A percentile compares a stretch with the other conserved stretches of the same genome.
These are phyloP conservation scores for Pagetopsis macropterus DNA, from an alignment of 2,797 vertebrate species.

Conservation along the genomic window DNA sequence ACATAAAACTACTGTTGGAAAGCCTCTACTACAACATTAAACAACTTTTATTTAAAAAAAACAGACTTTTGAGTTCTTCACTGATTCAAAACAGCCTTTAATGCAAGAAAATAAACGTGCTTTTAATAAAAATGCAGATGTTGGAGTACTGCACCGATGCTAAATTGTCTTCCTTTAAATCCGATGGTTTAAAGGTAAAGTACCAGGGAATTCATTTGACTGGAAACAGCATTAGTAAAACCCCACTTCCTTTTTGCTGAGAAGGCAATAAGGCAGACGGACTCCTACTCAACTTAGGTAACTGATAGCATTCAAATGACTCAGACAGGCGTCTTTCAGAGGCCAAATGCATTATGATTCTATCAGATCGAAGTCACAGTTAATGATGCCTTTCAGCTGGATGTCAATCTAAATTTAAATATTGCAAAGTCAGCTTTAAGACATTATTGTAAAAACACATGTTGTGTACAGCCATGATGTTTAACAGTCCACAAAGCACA, in stretches of 20 bases:
- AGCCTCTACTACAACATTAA: no score
- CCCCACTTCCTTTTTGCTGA: slow-evolving; percentile 24
- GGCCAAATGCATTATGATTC: slow-evolving; percentile 19
- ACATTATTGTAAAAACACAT: not conserved
- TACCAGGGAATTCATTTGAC: not conserved
- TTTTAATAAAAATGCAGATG: not conserved
- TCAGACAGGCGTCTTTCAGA: not conserved
- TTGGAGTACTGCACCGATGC: no score
- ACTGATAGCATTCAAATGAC: slow-evolving; percentile 7
- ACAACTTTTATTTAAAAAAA: no score
- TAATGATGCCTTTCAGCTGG: not conserved
- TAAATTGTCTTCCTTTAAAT: not conserved
- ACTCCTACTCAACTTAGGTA: slow-evolving; percentile 10
- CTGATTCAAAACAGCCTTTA: no score
- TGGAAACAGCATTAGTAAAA: not conserved
- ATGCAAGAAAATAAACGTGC: no score
- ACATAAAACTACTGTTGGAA: no score
- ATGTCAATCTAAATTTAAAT: not conserved
- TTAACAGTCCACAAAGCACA: not conserved
- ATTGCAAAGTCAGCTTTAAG: no score
- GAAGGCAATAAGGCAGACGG: not conserved
- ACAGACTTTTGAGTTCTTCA: no score
- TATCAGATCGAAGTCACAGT: slow-evolving; percentile 9
- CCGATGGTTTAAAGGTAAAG: not conserved
- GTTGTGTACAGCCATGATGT: not conserved